A percentile compares a stretch with the other conserved stretches of the same genome.
Conservation (phyloP, 2,888 invertebrate species). For the Drosophila longiperda region DNA sequence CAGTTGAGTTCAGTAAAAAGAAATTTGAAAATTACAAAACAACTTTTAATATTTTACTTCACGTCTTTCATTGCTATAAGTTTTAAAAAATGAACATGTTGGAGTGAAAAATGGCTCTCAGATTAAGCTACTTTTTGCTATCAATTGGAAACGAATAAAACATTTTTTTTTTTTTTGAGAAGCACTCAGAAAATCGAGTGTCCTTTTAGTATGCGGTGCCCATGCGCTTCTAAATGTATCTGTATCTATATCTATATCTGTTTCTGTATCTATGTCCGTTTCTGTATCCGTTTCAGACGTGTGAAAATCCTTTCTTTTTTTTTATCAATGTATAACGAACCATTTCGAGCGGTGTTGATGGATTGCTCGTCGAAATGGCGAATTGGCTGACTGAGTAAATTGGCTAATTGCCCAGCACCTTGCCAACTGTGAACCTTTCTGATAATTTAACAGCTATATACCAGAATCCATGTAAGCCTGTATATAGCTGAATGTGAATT, state of each 20-base stretch:
- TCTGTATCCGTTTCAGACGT: neutral
- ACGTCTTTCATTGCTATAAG: neutral
- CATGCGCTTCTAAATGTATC: conserved; percentile 18
- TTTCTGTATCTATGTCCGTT: neutral
- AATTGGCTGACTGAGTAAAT: conserved; percentile 48
- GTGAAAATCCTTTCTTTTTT: neutral
- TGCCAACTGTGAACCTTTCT: conserved; percentile 18
- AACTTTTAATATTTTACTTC: neutral
- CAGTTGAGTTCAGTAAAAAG: neutral
- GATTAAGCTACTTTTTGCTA: conserved; percentile 19
- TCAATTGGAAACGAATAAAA: conserved; percentile 14
- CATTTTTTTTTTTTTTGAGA: neutral
- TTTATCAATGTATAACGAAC: neutral
- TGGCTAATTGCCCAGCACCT: conserved; percentile 60
- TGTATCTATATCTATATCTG: neutral
- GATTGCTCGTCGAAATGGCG: conserved; percentile 13
- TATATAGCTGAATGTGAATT: neutral
- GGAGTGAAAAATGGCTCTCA: neutral
- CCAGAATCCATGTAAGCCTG: neutral
- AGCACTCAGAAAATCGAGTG: conserved; percentile 1
- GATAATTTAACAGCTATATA: conserved; percentile 44
- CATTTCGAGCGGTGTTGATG: conserved; percentile 7
- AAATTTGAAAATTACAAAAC: neutral
- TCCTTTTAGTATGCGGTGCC: conserved; percentile 36
- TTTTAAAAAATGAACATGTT: neutral